Percentiles rank a stretch among this genome's conserved stretches.
Conservation (phyloP, 2,797 vertebrate species). For the Xyrichtys novacula region DNA sequence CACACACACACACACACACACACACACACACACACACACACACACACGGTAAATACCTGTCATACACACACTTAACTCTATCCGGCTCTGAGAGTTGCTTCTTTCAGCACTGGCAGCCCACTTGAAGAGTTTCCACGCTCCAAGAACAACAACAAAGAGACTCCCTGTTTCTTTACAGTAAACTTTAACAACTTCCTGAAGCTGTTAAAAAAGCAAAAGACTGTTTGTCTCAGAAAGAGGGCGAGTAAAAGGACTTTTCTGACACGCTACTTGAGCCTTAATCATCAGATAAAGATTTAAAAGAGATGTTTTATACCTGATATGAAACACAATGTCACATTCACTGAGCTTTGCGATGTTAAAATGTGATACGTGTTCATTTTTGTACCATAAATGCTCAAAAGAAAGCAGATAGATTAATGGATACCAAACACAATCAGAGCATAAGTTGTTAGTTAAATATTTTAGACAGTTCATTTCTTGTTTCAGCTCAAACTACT, state of each 20-base stretch:
- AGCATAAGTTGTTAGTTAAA: too few species aligned
- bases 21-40: neutral
- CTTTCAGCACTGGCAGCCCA: conserved; percentile 3
- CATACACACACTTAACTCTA: neutral
- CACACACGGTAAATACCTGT: neutral
- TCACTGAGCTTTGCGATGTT: too few species aligned
- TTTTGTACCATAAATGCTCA: too few species aligned
- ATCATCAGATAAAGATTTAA: neutral
- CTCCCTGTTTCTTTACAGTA: conserved; percentile 14
- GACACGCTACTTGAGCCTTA: neutral
- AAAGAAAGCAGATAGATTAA: too few species aligned
- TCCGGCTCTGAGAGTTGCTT: neutral
- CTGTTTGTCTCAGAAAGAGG: conserved; percentile 3
- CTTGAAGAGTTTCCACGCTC: conserved; percentile 29
- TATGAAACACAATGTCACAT: neutral
- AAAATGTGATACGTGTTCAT: too few species aligned
- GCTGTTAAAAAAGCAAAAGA: conserved; percentile 31
- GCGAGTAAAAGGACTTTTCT: neutral
- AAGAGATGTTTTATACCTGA: neutral
- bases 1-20: neutral
- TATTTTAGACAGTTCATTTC: too few species aligned
- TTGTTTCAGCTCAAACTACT: too few species aligned
- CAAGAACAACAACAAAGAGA: conserved; percentile 50
- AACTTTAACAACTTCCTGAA: conserved; percentile 46
- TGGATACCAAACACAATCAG: too few species aligned